Conservation (phyloP, 1,140 invertebrate genomes). For the Zaprionus gabonicus region DNA sequence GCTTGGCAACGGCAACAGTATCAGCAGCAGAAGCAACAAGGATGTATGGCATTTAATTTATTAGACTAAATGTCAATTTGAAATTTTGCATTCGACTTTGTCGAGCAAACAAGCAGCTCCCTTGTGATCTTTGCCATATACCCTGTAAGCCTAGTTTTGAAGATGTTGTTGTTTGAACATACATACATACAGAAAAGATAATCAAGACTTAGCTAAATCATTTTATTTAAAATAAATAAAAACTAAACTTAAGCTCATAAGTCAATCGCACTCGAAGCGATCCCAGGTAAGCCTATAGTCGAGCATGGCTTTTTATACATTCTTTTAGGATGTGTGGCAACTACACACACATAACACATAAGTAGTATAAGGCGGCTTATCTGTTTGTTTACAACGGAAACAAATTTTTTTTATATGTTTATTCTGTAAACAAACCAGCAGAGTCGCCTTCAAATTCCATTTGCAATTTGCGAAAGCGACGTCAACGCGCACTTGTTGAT, state of each 20-base stretch:
- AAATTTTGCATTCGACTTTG: constrained; percentile 70
- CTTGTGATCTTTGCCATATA: constrained; percentile 29
- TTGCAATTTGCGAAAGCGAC: constrained; percentile 44
- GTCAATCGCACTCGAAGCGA: neutral
- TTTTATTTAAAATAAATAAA: no score
- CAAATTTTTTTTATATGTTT: constrained; percentile 65
- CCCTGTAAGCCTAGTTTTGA: constrained; percentile 12
- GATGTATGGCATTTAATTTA: constrained; percentile 64
- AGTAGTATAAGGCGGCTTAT: constrained; percentile 65
- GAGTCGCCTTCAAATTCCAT: constrained; percentile 65
- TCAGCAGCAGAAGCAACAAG: constrained; percentile 33
- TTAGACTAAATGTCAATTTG: constrained; percentile 80
- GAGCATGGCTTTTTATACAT: neutral
- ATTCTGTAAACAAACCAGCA: constrained; percentile 59
- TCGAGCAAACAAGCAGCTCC: constrained; percentile 49
- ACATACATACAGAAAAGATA: neutral
- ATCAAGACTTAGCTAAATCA: neutral
- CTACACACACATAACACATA: constrained; percentile 26
- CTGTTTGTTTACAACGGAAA: constrained; percentile 69
- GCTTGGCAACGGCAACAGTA: constrained; percentile 29
- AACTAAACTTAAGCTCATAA: neutral
- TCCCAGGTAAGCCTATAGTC: neutral
- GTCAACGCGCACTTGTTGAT: constrained; percentile 67
- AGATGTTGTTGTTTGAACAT: neutral
- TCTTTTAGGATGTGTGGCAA: neutral